Conservation (phyloP, 2,888 invertebrate species). For the Pyrocoelia pectoralis region DNA sequence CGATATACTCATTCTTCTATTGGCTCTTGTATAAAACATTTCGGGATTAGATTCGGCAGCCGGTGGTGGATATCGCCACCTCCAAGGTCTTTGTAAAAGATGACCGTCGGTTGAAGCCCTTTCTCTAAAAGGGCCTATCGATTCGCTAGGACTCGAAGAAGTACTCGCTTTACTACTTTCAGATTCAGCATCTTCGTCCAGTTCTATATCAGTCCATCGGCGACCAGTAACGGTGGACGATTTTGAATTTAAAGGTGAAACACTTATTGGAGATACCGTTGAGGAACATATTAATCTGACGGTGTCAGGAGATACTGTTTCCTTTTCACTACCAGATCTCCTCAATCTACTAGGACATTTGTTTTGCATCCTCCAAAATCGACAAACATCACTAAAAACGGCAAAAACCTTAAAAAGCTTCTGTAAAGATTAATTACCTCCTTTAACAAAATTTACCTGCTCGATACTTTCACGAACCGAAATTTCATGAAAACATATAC, state of each 20-base stretch:
- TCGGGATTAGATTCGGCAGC: conserved; percentile 53
- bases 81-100: conserved; percentile 66
- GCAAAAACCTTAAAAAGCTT: conserved; percentile 68
- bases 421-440: background rate
- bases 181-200: conserved; percentile 68
- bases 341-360: conserved; percentile 70
- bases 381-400: conserved; percentile 78
- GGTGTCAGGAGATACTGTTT: conserved; percentile 64
- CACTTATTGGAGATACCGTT: conserved; percentile 50
- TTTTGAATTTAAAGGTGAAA: conserved; percentile 49
- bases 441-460: conserved; percentile 70
- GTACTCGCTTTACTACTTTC: conserved; percentile 50
- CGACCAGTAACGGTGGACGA: conserved; percentile 59
- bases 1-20: conserved; percentile 80
- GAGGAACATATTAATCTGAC: conserved; percentile 60
- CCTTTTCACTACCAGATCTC: conserved; percentile 66
- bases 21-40: conserved; percentile 59
- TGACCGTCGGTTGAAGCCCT: conserved; percentile 80
- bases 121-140: conserved; percentile 69
- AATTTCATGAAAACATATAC: conserved; percentile 85
- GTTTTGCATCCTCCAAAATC: conserved; percentile 77
- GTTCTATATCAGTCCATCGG: conserved; percentile 70
- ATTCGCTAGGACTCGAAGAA: conserved; percentile 52
- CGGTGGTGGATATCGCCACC: conserved; percentile 66
- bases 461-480: conserved; percentile 85